These are phyloP conservation scores for Nycticorax nycticorax DNA, from an alignment of 2,113 vertebrate genomes.

Conservation along the genomic window DNA sequence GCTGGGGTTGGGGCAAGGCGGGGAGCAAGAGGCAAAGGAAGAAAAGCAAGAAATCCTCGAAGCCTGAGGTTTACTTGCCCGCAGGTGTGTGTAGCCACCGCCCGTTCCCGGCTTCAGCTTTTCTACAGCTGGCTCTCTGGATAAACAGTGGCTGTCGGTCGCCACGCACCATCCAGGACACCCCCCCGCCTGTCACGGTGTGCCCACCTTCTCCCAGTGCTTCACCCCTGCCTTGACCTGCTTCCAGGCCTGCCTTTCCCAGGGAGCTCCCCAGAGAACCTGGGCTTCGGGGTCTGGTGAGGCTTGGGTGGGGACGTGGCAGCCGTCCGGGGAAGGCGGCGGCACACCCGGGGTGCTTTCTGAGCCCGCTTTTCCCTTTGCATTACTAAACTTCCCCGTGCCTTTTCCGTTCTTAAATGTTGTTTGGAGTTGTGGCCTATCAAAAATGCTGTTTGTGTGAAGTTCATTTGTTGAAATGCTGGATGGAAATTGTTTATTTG, in stretches of 20 bases:
- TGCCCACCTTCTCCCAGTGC: accelerated
- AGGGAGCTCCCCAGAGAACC: not conserved
- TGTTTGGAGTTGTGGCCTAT: not conserved
- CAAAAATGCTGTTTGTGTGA: not conserved
- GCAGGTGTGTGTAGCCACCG: accelerated
- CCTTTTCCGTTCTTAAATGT: not conserved
- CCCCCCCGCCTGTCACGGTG: accelerated
- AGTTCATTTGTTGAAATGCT: not conserved
- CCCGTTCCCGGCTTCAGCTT: not conserved
- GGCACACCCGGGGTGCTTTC: not conserved
- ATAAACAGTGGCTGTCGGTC: accelerated
- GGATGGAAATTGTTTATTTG: not conserved
- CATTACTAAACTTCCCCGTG: accelerated
- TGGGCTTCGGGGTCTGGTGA: not conserved
- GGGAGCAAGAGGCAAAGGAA: not conserved
- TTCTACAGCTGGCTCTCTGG: accelerated
- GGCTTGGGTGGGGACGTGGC: accelerated
- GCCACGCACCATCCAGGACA: accelerated
- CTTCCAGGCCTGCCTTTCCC: not conserved
- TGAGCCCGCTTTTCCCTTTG: not conserved
- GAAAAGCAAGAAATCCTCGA: too few relatives aligned
- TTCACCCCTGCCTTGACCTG: not conserved
- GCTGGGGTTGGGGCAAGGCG: too few relatives aligned
- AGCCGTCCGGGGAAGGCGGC: accelerated
- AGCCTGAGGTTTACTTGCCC: not conserved